Evolutionary conservation across 2,113 vertebrate species (phyloP).

Genomic region (Gymnogyps californianus): DNA sequence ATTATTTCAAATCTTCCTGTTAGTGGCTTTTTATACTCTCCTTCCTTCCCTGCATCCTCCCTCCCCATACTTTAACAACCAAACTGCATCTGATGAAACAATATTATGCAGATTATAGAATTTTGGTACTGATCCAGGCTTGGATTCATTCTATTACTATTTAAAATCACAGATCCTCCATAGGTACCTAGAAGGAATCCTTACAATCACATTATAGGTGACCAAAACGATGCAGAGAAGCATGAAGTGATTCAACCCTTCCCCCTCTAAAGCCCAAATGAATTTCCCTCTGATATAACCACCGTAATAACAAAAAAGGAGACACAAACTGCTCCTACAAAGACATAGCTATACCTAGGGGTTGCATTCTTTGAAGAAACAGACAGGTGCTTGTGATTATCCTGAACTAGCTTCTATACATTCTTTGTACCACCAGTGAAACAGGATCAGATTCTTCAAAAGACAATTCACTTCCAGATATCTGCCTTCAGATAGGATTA

Average conservation of each 20-base stretch:
- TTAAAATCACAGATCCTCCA: background rate
- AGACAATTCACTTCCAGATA: background rate
- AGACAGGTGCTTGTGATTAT: background rate
- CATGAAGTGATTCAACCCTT: background rate
- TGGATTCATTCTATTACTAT: background rate
- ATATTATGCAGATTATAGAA: background rate
- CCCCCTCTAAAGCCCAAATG: background rate
- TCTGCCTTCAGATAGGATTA: background rate
- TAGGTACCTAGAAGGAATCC: background rate
- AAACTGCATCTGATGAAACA: background rate
- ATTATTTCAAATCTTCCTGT: background rate
- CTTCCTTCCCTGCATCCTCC: background rate
- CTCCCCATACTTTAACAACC: background rate
- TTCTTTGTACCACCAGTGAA: background rate
- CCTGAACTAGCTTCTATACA: background rate
- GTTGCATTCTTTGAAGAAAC: background rate
- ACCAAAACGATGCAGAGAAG: rapidly evolving
- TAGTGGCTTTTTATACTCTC: background rate
- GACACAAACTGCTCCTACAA: background rate
- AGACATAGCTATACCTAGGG: background rate
- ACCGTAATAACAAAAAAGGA: background rate
- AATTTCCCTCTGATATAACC: background rate
- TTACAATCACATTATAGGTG: background rate
- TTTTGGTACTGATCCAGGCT: background rate
- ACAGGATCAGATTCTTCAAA: background rate